Evolutionary conservation across 2,888 invertebrate genomes (phyloP).

Genomic region (Odiellus spinosus): DNA sequence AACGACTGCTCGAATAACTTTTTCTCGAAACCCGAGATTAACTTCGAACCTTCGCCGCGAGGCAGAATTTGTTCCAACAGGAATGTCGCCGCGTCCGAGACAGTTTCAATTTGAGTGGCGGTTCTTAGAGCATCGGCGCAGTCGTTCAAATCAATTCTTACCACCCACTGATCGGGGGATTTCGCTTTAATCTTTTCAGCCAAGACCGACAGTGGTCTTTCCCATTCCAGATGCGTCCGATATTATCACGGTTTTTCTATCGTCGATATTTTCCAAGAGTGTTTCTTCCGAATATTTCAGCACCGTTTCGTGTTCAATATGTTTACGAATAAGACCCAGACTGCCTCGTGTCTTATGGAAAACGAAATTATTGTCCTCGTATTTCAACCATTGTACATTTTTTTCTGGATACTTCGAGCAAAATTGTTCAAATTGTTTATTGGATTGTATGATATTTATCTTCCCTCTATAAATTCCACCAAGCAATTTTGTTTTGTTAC

Average conservation of each 20-base stretch:
- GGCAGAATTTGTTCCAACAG: too few species aligned
- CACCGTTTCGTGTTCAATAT: neutral
- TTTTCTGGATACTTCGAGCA: neutral
- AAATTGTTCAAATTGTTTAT: neutral
- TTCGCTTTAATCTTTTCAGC: neutral
- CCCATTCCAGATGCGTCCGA: slow-evolving; percentile 4
- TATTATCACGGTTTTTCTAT: neutral
- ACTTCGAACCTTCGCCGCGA: neutral
- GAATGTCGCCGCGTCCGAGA: neutral
- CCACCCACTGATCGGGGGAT: neutral
- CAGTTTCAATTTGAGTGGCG: neutral
- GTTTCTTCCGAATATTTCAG: neutral
- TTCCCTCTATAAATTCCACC: neutral
- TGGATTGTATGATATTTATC: neutral
- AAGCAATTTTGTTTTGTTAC: neutral
- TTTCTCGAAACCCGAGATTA: neutral
- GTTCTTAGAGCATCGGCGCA: neutral
- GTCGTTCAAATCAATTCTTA: neutral
- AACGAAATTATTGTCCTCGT: neutral
- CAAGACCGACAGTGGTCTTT: neutral
- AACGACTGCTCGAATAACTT: neutral
- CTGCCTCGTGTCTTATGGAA: neutral
- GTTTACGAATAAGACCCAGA: neutral
- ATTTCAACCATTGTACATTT: slow-evolving; percentile 1
- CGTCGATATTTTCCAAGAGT: too few species aligned